These are phyloP conservation scores for Hylaeus anthracinus DNA, from an alignment of 1,140 invertebrate genomes.

Conservation along the genomic window DNA sequence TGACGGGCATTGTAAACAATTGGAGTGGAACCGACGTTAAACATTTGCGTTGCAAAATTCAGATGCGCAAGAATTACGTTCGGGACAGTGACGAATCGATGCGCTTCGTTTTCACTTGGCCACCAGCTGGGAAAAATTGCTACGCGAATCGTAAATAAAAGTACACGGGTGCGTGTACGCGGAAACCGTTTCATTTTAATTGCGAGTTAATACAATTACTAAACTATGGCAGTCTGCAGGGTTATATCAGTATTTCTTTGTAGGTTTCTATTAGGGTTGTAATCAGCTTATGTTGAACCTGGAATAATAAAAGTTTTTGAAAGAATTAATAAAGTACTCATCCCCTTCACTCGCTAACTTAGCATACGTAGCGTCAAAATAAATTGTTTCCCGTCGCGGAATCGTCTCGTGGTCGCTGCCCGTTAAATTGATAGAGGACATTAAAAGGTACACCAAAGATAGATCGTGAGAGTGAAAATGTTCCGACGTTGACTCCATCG, in stretches of 20 bases:
- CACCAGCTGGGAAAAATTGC: not conserved
- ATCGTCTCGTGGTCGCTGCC: not conserved
- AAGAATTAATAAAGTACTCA: no score
- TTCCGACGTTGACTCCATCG: not conserved
- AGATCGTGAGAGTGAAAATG: constrained; percentile 1
- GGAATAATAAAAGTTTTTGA: no score
- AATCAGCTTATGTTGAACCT: no score
- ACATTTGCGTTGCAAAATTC: constrained; percentile 57
- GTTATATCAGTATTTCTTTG: no score
- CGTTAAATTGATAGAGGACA: constrained; percentile 36
- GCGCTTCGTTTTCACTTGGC: not conserved
- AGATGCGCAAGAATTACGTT: constrained; percentile 49
- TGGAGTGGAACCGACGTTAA: constrained; percentile 37
- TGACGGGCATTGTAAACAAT: constrained; percentile 52
- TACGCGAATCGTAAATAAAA: not conserved
- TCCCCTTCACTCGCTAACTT: not conserved
- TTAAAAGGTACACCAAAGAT: constrained; percentile 13
- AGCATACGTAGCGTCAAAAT: not conserved
- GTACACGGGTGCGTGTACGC: not conserved
- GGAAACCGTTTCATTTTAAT: no score
- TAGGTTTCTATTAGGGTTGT: no score
- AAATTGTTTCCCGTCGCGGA: not conserved
- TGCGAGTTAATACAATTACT: no score
- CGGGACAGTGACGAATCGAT: not conserved
- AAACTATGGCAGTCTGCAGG: no score